Base-by-base conservation (phyloP, 2,113 vertebrate genomes). In the Malurus melanocephalus region DNA sequence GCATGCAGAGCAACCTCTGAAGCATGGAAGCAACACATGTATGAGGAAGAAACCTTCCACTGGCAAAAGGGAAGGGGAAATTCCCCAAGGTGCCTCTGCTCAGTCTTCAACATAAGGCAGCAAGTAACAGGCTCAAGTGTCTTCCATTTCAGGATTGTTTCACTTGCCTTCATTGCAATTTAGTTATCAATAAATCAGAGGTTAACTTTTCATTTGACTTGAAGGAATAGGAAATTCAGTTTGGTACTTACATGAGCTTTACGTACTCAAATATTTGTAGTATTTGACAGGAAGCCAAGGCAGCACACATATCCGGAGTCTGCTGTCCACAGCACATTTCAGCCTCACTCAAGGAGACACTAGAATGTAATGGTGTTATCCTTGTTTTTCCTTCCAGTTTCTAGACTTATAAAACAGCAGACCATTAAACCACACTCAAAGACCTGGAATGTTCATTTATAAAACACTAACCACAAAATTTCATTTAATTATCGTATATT, bases 21-120 rank as follows among this genome's bases (percentile, higher is more conserved):
- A 80, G 21, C 17, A 14, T 1, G 3, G 26, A 51, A 66, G 14
- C 16, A 76, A 23, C 1, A 9, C 23, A 60, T 3, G 1, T 3
- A 1, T 0, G 8, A 57, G 22, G 16, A 79, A 56, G 22, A 64
- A 46, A 7, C 4, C 67, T 78, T 51, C 40, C 19, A 6, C 30
- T 15, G 22, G 16, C 10, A 68, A 87, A 55, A 75, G 4, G 2
- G 20, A 88, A 85, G 13, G 4, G 24, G 57, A 82, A 71, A 73
- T 64, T 73, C 24, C 40, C 13, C 30, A 59, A 35, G 27, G 13
- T 26, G 52, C 45, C 30, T 68, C n/a, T 49, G 27, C 22, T 72
- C 60, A 55, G 7, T 15, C 32, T 49, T 73, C 28, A 86, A 13
- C 8, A 24, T 15, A 48, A 52, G 21, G 14, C 45, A 72, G 35